Percentiles rank a stretch among this genome's conserved stretches.
Evolutionary conservation across 2,797 vertebrate species (phyloP).

Genomic region (Schizothorax lantsangensis): DNA sequence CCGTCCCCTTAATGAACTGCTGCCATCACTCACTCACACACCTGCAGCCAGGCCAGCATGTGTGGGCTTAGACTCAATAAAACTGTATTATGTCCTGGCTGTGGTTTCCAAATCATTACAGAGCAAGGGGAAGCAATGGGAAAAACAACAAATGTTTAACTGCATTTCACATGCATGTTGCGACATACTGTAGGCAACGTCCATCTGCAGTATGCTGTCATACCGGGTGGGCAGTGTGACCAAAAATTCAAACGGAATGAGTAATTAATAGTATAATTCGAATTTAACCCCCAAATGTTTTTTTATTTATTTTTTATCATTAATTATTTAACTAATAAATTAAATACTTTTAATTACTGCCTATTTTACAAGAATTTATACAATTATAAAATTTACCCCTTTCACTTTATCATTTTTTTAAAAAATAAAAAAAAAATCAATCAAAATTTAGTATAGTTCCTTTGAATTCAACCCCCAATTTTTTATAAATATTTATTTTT

Average conservation of each 20-base stretch:
- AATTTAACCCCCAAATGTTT: background rate
- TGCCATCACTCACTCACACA: conserved; percentile 77
- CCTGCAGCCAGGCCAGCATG: conserved; percentile 53
- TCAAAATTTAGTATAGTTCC: background rate
- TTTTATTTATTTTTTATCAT: background rate
- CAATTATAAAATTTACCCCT: background rate
- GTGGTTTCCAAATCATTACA: conserved; percentile 19
- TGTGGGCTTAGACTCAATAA: conserved; percentile 59
- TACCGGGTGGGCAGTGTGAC: background rate
- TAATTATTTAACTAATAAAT: background rate
- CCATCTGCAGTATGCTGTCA: background rate
- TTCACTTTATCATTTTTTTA: background rate
- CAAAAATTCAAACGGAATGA: background rate
- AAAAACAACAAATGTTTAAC: conserved; percentile 25
- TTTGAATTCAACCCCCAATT: background rate
- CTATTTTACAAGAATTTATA: background rate
- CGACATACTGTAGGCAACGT: background rate
- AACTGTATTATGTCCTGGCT: conserved; percentile 27
- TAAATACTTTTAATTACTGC: conserved; percentile 12
- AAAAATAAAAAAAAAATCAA: too few relatives aligned
- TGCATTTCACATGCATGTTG: background rate
- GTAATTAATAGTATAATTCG: background rate
- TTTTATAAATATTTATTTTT: too few relatives aligned
- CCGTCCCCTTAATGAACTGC: conserved; percentile 74
- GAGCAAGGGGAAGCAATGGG: background rate